Conservation (phyloP, 2,797 vertebrate genomes). For the Catharus ustulatus region DNA sequence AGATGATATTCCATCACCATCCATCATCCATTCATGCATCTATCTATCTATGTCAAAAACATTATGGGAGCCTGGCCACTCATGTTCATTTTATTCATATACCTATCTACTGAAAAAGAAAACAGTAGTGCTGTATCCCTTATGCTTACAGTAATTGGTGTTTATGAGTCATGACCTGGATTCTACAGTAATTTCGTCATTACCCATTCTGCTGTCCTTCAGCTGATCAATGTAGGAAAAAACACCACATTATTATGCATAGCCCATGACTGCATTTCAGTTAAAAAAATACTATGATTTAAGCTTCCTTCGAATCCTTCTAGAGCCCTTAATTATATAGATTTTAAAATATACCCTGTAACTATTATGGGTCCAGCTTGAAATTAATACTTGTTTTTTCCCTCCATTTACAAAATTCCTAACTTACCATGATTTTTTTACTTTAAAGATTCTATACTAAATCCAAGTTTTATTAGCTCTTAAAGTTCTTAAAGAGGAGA, state of each 20-base stretch:
- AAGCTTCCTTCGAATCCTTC: slow-evolving; percentile 38
- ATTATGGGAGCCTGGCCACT: not conserved
- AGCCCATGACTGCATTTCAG: slow-evolving; percentile 51
- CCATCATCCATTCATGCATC: not conserved
- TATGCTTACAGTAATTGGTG: not conserved
- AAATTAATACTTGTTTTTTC: slow-evolving; percentile 55
- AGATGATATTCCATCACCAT: not conserved
- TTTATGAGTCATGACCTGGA: slow-evolving; percentile 45
- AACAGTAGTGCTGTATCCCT: not conserved
- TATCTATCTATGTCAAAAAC: not conserved
- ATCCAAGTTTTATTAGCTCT: not conserved
- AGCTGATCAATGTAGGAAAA: slow-evolving; percentile 57
- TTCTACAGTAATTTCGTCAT: slow-evolving; percentile 15
- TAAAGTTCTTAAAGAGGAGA: not conserved
- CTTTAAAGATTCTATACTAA: not conserved
- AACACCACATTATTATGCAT: slow-evolving; percentile 16
- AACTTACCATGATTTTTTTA: not conserved
- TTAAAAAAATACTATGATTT: slow-evolving; percentile 56
- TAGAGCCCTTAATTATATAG: slow-evolving; percentile 69
- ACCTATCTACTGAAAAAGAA: not conserved
- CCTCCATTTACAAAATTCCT: slow-evolving; percentile 2
- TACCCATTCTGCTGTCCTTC: not conserved
- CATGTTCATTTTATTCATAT: not conserved
- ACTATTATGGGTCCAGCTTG: slow-evolving; percentile 34
- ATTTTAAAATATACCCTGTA: slow-evolving; percentile 53